phyloP scores from a whole-genome alignment of 2,888 invertebrate species.

The Lasioglossum oenotherae region DNA sequence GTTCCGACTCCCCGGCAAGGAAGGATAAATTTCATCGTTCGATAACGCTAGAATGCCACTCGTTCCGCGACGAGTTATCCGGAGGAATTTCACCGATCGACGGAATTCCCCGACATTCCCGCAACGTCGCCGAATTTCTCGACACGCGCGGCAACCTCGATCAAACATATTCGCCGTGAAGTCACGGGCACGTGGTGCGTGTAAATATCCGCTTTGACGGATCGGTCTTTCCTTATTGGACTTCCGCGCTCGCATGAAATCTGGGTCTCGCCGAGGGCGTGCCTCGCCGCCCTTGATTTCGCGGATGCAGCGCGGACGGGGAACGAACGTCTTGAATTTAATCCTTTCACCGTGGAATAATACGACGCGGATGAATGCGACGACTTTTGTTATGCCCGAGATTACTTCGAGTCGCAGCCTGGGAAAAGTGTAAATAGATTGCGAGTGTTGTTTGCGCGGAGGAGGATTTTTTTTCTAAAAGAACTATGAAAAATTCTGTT shows the following conservation, averaged over 20 bases:
- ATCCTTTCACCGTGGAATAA: background rate
- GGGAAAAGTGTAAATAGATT: background rate
- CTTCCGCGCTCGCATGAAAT: constrained; percentile 27
- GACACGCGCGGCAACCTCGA: constrained; percentile 26
- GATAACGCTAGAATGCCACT: constrained; percentile 41
- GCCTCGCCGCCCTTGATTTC: constrained; percentile 2
- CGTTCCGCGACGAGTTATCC: constrained; percentile 15
- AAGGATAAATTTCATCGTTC: constrained; percentile 10
- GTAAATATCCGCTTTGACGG: constrained; percentile 53
- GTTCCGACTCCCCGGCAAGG: constrained; percentile 14
- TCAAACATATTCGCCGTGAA: constrained; percentile 30
- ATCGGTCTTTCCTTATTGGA: constrained; percentile 34
- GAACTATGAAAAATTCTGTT: background rate
- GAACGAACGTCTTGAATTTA: constrained; percentile 20
- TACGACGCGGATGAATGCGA: background rate
- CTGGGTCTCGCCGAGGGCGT: constrained; percentile 1
- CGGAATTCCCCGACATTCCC: constrained; percentile 17
- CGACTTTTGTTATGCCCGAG: background rate
- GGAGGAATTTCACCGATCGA: constrained; percentile 36
- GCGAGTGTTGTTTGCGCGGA: background rate
- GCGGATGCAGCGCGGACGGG: background rate
- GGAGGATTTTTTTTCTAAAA: background rate
- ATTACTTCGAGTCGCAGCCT: background rate
- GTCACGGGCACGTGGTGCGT: constrained; percentile 32
- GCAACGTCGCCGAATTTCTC: constrained; percentile 18